Evolutionary conservation across 2,888 invertebrate genomes (phyloP), one percentile per base, ranked within the genome.

Genomic region (Eumerus sabulonum): DNA sequence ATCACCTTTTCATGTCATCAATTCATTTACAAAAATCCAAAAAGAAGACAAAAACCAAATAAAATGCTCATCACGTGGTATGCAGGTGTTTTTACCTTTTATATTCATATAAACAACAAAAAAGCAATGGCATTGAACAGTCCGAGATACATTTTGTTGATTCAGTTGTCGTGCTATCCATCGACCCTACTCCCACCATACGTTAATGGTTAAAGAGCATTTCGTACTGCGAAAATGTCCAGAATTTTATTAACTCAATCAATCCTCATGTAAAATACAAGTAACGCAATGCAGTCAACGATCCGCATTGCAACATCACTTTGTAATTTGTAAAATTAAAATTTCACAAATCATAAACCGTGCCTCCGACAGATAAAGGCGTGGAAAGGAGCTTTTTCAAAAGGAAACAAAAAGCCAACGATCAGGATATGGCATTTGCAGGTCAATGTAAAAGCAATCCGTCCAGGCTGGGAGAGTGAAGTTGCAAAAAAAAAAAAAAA

Each of bases 301-400:
- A 36, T 38, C 19, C 35, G n/a, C 56, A 35, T 74, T 53, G 56
- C 4, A 9, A 47, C 42, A 60, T 59, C 59, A 45, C 60, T 79
- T 64, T 50, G 79, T 74, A 79, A 74, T 79, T 79, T 79, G 74
- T 64, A 74, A 70, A 79, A 79, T 79, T 79, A 79, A 79, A 79
- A 79, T 74, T 74, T 70, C 73, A 79, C 74, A 74, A 79, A 79
- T 79, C 64, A 67, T 59, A 57, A 63, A 19, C 47, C 36, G 48
- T n/a, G 19, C 27, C 27, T 17, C 38, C 40, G 11, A 12, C 17
- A 7, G 5, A 16, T 13, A n/a, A n/a, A 13, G 13, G 27, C 27
- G 27, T 12, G n/a, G 36, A 12, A 13, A 57, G 19, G 76, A 42
- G 27, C 19, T 53, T 59, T 42, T 53, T 57, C 35, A 47, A 18